These are phyloP conservation scores for Babyrousa celebensis DNA, from an alignment of 2,797 vertebrate species.

Conservation along the genomic window DNA sequence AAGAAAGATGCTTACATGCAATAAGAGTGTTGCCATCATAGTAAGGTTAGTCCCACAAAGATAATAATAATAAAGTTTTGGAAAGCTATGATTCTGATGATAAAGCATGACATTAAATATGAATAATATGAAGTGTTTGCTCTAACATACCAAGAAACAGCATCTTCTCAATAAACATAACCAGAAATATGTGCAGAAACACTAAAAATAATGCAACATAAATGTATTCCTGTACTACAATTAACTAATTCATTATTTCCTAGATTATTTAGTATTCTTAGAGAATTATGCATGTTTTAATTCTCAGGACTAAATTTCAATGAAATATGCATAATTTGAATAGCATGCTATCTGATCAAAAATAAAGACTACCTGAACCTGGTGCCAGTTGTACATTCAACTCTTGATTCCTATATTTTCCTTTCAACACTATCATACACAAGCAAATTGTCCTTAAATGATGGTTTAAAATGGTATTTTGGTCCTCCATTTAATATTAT, in stretches of 20 bases:
- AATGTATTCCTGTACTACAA: neutral
- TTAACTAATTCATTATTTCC: constrained; percentile 52
- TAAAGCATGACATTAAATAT: neutral
- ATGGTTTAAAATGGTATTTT: constrained; percentile 28
- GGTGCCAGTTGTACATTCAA: constrained; percentile 11
- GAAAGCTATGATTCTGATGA: neutral
- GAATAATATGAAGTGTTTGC: constrained; percentile 31
- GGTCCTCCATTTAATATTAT: neutral
- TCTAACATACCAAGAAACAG: constrained; percentile 26
- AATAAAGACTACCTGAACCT: constrained; percentile 39
- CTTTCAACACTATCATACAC: neutral
- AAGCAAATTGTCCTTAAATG: constrained; percentile 20
- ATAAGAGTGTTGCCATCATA: neutral
- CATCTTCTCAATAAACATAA: constrained; percentile 48
- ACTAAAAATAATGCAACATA: neutral
- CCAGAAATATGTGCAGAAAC: neutral
- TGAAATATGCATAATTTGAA: constrained; percentile 47
- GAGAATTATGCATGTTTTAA: constrained; percentile 9
- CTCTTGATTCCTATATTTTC: neutral
- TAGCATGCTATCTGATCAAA: constrained; percentile 29
- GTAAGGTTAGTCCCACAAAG: neutral
- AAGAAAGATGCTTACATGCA: neutral
- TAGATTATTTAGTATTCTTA: constrained; percentile 22
- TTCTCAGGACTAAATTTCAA: constrained; percentile 45
- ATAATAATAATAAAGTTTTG: neutral